Base-by-base conservation (phyloP, 2,797 vertebrate genomes). In the Cyclura pinguis region DNA sequence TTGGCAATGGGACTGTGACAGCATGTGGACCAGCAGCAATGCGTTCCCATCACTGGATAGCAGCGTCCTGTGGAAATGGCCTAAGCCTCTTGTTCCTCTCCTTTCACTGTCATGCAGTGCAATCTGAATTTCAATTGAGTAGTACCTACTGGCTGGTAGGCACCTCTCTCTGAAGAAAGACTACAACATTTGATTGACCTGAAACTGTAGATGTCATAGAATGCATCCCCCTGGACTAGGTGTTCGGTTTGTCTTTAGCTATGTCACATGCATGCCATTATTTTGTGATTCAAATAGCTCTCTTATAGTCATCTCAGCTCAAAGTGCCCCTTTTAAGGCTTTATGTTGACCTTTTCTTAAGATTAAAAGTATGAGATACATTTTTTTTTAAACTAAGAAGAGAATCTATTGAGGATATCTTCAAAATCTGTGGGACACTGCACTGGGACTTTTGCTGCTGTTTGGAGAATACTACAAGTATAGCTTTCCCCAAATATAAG, bases 91-190 rank as follows among this genome's bases (percentile, higher is more conserved):
- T 42, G 42, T 82, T 89, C 81, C 84, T 29, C 52, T 72, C 64
- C 29, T 85, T 85, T n/a, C 64, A 72, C 64, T 92, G 92, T 57
- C 91, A 93, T 89, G 85, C 85, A 7, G 90, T 95, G 67, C 9
- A 91, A 93, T 92, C 93, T 90, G 93, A 93, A 95, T 95, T 97
- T 93, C 92, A 95, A 4, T 57, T 83, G 85, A 82, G 62, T 88
- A 87, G 95, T 93, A 93, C 73, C n/a, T 93, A 88, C 1, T 18
- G 92, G 84, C 78, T 10, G 59, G 12, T 90, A 94, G 92, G 73
- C 88, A 1, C 81, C 91, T 95, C 89, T 90, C 90, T 90, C 62
- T 16, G 52, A 89, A 93, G 80, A 92, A 16, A 88, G 57, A 89
- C 89, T 42, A 80, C 0, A 24, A 92, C 92, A 92, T 91, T 89